A percentile compares a stretch with the other conserved stretches of the same genome.
These are phyloP conservation scores for Babylonia areolata DNA, from an alignment of 1,140 invertebrate genomes.

Conservation along the genomic window DNA sequence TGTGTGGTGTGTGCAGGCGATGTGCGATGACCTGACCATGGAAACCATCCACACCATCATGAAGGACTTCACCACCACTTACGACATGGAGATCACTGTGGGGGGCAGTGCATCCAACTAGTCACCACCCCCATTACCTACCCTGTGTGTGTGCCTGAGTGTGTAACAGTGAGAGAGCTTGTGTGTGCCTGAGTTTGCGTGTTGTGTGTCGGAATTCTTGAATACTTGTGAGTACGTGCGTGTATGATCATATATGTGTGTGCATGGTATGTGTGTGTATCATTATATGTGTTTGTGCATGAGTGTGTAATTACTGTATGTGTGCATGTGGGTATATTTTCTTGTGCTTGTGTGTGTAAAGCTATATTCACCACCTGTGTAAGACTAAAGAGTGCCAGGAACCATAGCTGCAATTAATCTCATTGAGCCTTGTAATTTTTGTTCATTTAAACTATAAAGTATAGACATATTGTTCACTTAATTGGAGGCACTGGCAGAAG, in stretches of 20 bases:
- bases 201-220: background rate
- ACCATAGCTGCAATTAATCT: too few relatives aligned
- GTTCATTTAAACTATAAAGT: too few relatives aligned
- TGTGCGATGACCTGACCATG: constrained; percentile 52
- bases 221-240: background rate
- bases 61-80: constrained; percentile 54
- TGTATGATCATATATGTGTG: background rate
- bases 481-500: too few relatives aligned
- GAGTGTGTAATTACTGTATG: background rate
- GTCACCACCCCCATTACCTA: background rate
- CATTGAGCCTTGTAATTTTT: too few relatives aligned
- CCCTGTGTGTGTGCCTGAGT: background rate
- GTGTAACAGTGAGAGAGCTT: background rate
- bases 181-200: background rate
- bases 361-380: too few relatives aligned
- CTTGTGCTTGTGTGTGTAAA: too few relatives aligned
- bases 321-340: background rate
- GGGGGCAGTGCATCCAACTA: background rate
- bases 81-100: constrained; percentile 55
- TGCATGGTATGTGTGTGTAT: background rate
- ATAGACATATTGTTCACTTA: too few relatives aligned
- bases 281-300: background rate
- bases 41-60: constrained; percentile 55
- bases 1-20: constrained; percentile 49
- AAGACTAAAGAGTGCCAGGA: too few relatives aligned